These are phyloP conservation scores for Centropus unirufus DNA, from an alignment of 2,113 vertebrate species.

Conservation along the genomic window DNA sequence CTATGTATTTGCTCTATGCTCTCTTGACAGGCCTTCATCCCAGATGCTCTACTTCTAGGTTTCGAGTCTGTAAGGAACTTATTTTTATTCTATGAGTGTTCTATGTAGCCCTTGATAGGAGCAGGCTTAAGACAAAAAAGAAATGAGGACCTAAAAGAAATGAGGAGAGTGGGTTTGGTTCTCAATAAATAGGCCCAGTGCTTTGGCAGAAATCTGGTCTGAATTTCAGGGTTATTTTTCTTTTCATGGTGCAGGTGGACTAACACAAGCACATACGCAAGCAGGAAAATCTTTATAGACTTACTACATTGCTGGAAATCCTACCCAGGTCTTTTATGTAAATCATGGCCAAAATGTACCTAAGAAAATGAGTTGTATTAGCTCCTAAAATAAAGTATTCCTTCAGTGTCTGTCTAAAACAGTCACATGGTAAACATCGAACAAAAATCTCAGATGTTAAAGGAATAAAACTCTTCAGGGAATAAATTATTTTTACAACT, in stretches of 20 bases:
- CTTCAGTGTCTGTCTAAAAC: constrained; percentile 5
- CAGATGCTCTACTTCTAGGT: not conserved
- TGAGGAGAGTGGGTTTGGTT: not conserved
- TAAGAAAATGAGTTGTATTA: not conserved
- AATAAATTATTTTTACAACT: constrained; percentile 66
- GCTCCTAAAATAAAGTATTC: not conserved
- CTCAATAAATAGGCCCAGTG: not conserved
- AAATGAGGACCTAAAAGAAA: not conserved
- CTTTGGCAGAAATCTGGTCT: not conserved
- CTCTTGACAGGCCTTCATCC: not conserved
- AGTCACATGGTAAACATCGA: constrained; percentile 37
- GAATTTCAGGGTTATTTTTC: not conserved
- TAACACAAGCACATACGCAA: not conserved
- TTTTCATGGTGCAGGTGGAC: not conserved
- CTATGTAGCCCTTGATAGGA: not conserved
- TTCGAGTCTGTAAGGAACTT: not conserved
- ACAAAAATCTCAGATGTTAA: constrained; percentile 56
- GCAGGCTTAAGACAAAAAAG: not conserved
- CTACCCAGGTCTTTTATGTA: not conserved
- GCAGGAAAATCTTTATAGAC: not conserved
- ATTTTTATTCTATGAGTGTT: not conserved
- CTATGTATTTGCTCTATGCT: not conserved
- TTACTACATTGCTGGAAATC: not conserved
- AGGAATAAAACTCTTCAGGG: constrained; percentile 46
- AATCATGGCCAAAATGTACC: not conserved